Conservation (phyloP, 2,113 vertebrate species). For the Hippolais icterina region DNA sequence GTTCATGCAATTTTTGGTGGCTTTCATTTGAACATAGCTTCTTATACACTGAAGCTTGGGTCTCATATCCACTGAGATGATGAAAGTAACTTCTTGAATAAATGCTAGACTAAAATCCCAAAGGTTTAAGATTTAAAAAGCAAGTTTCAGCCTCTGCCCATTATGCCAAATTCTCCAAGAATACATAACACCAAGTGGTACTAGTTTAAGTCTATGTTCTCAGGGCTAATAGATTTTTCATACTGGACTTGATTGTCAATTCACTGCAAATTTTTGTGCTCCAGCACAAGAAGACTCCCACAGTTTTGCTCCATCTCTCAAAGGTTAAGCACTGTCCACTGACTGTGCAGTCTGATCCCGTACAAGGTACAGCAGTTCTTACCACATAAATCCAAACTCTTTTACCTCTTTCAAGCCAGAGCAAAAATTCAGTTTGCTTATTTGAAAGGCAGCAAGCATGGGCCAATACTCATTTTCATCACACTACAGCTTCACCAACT, state of each 20-base stretch:
- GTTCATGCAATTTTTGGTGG: neutral
- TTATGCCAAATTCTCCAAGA: neutral
- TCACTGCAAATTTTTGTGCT: neutral
- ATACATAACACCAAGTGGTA: neutral
- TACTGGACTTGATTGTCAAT: neutral
- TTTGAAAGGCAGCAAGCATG: neutral
- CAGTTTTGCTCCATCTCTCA: neutral
- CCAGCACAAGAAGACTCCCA: neutral
- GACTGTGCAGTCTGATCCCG: neutral
- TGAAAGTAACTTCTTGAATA: neutral
- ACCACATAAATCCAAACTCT: neutral
- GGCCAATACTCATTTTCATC: neutral
- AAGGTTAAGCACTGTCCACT: neutral
- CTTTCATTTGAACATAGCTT: neutral
- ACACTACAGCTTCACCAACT: neutral
- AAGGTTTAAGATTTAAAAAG: neutral
- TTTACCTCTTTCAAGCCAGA: neutral
- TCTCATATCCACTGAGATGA: neutral
- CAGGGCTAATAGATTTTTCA: neutral
- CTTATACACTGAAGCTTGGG: neutral
- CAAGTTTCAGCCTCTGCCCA: neutral
- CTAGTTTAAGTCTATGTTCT: neutral
- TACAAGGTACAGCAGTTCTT: rapidly evolving
- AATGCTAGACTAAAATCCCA: neutral
- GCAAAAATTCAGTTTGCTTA: neutral